Percentiles rank a stretch among this genome's conserved stretches.
These are phyloP conservation scores for Tubulanus polymorphus DNA, from an alignment of 2,888 invertebrate genomes.

Conservation along the genomic window DNA sequence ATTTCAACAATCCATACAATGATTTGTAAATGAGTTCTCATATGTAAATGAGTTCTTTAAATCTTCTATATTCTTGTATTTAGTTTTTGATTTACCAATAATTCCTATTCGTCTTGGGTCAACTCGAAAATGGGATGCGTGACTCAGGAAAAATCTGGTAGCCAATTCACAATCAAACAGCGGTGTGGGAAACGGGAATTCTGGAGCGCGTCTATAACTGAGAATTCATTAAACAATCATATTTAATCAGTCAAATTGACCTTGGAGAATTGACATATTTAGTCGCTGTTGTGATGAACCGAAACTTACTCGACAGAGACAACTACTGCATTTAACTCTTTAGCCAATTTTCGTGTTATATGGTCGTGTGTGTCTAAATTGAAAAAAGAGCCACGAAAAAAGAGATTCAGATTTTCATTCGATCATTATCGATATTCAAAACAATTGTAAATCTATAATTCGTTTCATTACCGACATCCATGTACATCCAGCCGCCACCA, in stretches of 20 bases:
- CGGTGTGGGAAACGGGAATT: slow-evolving; percentile 5
- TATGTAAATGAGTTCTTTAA: background rate
- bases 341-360: background rate
- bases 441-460: background rate
- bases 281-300: background rate
- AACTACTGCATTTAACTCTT: background rate
- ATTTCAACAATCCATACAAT: no score
- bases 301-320: background rate
- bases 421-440: background rate
- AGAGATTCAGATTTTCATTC: background rate
- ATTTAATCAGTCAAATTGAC: no score
- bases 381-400: background rate
- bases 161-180: slow-evolving; percentile 10
- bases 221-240: background rate
- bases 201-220: slow-evolving; percentile 10
- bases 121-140: slow-evolving; percentile 7
- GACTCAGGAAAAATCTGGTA: slow-evolving; percentile 8
- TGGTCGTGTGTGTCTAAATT: background rate
- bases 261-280: no score
- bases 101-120: slow-evolving; percentile 9
- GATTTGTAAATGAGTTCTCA: no score
- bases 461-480: background rate
- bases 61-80: no score
- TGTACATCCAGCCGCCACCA: background rate
- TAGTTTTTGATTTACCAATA: slow-evolving; percentile 2